Evolutionary conservation across 2,888 invertebrate genomes (phyloP), one percentile per base, ranked within the genome.

Genomic region (Amphipoea lucens): DNA sequence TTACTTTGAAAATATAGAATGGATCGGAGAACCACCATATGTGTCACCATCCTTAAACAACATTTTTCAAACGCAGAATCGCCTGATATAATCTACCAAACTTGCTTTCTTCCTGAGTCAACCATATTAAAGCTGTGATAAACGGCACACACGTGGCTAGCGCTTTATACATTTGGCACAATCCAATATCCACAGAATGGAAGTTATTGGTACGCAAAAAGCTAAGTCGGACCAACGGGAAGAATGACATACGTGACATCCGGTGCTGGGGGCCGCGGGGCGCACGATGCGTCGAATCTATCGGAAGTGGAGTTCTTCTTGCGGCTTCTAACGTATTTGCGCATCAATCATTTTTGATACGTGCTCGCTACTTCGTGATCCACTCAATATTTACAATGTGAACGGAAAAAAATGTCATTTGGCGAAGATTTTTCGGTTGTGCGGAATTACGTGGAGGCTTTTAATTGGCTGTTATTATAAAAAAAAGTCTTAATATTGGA

Each of bases 231-330:
- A 76, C 76, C 86, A 87, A 91, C 91, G 89, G 95, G 95, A 95
- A 95, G 95, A 90, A 85, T 88, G 91, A 89, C 90, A 91, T 93
- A 95, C 95, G 95, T 95, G 95, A 95, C 93, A 93, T 95, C 95
- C 95, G 94, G 91, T 88, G 84, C 79, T 65, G 73, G 76, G 48
- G 70, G 81, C 79, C 85, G 85, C 66, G 86, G 73, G 73, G 84
- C 88, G 84, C 90, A 91, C 90, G 92, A 90, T 90, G 90, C 87
- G 89, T 89, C 90, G 83, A 91, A 91, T 90, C 90, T 90, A 94
- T 94, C 95, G 94, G 95, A 94, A 93, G 93, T 92, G 81, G 81
- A 84, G 84, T 83, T 80, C 89, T 90, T 85, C 87, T 89, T 87
- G 87, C 71, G 85, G 88, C 85, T 91, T 90, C 86, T 36, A 76